Evolutionary conservation across 2,888 invertebrate genomes (phyloP), one percentile per base, ranked within the genome.

Genomic region (Cerastoderma edule): DNA sequence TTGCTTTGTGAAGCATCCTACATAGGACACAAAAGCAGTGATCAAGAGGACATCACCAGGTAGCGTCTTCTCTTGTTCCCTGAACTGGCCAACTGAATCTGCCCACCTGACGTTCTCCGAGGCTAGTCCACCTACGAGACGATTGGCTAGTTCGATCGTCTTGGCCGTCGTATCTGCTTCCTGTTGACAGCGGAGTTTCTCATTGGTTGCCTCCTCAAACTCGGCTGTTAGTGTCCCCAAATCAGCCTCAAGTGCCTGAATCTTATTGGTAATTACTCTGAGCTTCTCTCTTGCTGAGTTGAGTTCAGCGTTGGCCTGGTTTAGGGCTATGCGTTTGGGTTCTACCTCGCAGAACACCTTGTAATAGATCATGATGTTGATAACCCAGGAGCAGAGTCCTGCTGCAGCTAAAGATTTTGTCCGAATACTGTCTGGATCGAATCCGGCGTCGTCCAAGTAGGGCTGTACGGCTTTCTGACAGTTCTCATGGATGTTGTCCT

Each of bases 61-160:
- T 68, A 98, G 93, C 22, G 98, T 98, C 67, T 96, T 96, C 72
- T 96, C 97, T 93, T 97, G 97, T 90, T 95, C 95, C 93, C 96
- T 95, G 90, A 97, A 97, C 89, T 89, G 87, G 1, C 89, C 86
- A 44, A 98, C 98, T 67, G 98, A 95, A 93, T 98, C 97, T 44
- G 97, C 97, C 99, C 99, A 99, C 85, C 98, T 95, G 48, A 98
- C 96, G 90, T 98, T 98, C 93, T 99, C 98, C 88, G 98, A 98
- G 2, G 98, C 98, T 75, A 99, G 94, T 2, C 98, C 98, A 71
- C 97, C 97, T 1, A 99, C 97, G 27, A 99, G 94, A 85, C 98
- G 95, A 93, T 99, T 98, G 32, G 99, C 99, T 77, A 99, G 93
- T 69, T 92, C 96, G 85, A 99, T 98, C 0, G 97, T 98, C 53